Conservation (phyloP, 2,888 invertebrate genomes). For the Dynastes grantii region DNA sequence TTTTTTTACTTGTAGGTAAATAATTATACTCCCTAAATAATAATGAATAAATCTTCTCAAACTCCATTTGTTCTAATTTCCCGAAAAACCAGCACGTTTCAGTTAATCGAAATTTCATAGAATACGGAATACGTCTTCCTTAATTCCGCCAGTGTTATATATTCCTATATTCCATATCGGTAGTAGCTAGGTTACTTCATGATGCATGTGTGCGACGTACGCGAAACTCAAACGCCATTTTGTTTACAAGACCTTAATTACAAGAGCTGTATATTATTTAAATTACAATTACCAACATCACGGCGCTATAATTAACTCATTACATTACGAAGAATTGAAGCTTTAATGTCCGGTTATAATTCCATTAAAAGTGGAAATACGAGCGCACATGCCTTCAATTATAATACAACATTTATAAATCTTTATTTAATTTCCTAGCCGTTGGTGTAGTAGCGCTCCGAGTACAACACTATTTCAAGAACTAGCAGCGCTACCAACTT, state of each 20-base stretch:
- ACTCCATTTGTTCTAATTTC: too few species aligned
- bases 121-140: not conserved
- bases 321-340: constrained; percentile 67
- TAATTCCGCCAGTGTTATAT: not conserved
- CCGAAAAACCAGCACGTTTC: too few species aligned
- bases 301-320: constrained; percentile 67
- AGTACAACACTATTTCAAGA: constrained; percentile 44
- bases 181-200: not conserved
- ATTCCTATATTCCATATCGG: constrained; percentile 5
- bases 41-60: too few species aligned
- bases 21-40: too few species aligned
- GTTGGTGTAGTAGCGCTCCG: not conserved
- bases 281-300: constrained; percentile 70
- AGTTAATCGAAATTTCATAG: too few species aligned
- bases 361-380: constrained; percentile 69
- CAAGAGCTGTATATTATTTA: constrained; percentile 69
- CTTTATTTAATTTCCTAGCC: constrained; percentile 63
- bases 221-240: constrained; percentile 59
- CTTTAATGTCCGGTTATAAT: constrained; percentile 68
- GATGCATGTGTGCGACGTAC: not conserved
- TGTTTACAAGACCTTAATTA: constrained; percentile 68
- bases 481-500: constrained; percentile 1
- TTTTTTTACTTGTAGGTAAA: too few species aligned
- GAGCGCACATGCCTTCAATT: constrained; percentile 68
- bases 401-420: constrained; percentile 69